Evolutionary conservation across 2,888 invertebrate genomes (phyloP), one percentile per base, ranked within the genome.

Genomic region (Drosophila acutilabella): DNA sequence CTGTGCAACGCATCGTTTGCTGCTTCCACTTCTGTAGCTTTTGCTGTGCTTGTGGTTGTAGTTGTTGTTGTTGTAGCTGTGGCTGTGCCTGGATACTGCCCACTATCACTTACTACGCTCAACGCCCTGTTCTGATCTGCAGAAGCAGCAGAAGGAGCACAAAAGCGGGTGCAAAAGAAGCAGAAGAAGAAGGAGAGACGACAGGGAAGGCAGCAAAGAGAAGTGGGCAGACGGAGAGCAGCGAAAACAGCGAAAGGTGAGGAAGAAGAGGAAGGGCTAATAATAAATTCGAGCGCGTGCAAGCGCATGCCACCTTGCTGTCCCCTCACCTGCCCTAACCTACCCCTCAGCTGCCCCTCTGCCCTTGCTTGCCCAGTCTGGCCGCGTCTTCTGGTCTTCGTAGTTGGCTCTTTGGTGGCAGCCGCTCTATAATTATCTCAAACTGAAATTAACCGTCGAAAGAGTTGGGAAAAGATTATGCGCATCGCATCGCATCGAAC

Each of bases 351-450:
- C 33, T 14, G 20, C 11, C 40, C 10, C 16, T 23, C n/a, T 1
- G 52, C 52, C 26, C 2, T 14, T 38, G 13, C 47, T n/a, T n/a
- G 11, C 16, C 8, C 30, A 7, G 30, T 30, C 30, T 30, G 30
- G 42, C 33, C 13, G 1, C 13, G 51, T 51, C 54, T 56, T 44
- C 44, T 54, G 44, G 54, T 44, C 44, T 44, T 44, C 54, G 38
- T 33, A 7, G n/a, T 48, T 52, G 59, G 52, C 74, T 64, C 69
- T 81, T 89, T 88, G 86, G 73, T 81, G 81, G 78, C 81, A 66
- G 82, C 90, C 90, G 90, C 90, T 89, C 91, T 91, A 81, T 90
- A 90, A 90, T 90, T 90, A 90, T 91, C 90, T 89, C 88, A 81
- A 89, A 90, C 83, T 81, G 82, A 90, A 91, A 90, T 91, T 90